Conservation (phyloP, 2,797 vertebrate genomes). For the Malacoraja senta region DNA sequence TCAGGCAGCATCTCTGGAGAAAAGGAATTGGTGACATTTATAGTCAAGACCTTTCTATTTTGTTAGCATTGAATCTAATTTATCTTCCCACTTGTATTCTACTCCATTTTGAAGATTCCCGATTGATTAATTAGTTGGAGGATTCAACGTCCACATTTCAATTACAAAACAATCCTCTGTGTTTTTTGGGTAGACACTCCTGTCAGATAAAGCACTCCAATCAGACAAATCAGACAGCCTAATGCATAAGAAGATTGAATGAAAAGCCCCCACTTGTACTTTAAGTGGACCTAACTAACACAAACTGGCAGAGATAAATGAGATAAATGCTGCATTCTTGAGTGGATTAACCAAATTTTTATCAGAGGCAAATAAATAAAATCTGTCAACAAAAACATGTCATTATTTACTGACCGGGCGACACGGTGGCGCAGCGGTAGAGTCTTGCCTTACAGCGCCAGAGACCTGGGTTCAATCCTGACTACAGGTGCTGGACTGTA, state of each 20-base stretch:
- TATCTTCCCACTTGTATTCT: no score
- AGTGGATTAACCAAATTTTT: neutral
- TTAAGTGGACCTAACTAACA: neutral
- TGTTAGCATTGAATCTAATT: neutral
- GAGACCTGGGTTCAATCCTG: no score
- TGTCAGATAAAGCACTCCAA: neutral
- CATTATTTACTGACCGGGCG: neutral
- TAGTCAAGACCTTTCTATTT: no score
- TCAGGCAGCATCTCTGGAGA: no score
- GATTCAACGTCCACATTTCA: neutral
- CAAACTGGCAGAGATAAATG: conserved; percentile 31
- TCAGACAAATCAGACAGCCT: neutral
- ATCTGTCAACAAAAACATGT: neutral
- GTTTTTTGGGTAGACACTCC: neutral
- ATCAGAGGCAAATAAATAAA: neutral
- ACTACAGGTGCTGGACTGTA: no score
- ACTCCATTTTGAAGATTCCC: neutral
- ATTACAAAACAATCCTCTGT: neutral
- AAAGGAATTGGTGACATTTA: no score
- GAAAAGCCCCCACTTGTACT: neutral
- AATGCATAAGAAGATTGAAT: neutral
- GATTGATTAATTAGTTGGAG: neutral
- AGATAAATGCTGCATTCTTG: neutral
- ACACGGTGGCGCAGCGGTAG: no score
- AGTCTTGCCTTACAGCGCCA: no score